A percentile compares a stretch with the other conserved stretches of the same genome.
These are phyloP conservation scores for Aelia acuminata DNA, from an alignment of 2,888 invertebrate species.

Conservation along the genomic window DNA sequence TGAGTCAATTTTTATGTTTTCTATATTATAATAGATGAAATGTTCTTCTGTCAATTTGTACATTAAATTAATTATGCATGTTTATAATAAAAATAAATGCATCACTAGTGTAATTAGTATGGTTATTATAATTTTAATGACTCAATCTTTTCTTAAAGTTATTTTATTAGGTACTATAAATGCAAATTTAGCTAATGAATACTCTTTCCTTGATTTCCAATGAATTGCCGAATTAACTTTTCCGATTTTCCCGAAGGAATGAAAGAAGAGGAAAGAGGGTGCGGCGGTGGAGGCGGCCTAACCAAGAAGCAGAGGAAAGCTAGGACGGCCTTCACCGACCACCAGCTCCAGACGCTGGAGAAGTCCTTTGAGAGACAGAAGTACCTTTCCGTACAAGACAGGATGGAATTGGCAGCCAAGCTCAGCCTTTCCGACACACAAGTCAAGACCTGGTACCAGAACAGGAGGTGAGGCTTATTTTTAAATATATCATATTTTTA, in stretches of 20 bases:
- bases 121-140: no score
- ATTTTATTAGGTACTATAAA: no score
- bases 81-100: no score
- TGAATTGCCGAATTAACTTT: neutral
- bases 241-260: slow-evolving; percentile 75
- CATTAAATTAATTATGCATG: no score
- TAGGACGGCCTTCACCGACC: slow-evolving; percentile 98
- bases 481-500: neutral
- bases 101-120: no score
- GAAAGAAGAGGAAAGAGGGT: slow-evolving; percentile 80
- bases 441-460: slow-evolving; percentile 99
- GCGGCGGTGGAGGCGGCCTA: slow-evolving; percentile 78
- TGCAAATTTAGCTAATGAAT: neutral
- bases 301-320: slow-evolving; percentile 97
- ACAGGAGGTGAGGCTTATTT: slow-evolving; percentile 77
- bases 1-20: no score
- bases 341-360: slow-evolving; percentile 95
- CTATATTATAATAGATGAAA: no score
- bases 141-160: neutral
- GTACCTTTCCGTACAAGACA: slow-evolving; percentile 95
- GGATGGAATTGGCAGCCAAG: slow-evolving; percentile 97
- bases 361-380: slow-evolving; percentile 98
- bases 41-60: no score
- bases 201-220: neutral
- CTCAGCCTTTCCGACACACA: slow-evolving; percentile 97